phyloP scores from a whole-genome alignment of 1,140 invertebrate genomes.

The Macrocentrus cingulum region DNA sequence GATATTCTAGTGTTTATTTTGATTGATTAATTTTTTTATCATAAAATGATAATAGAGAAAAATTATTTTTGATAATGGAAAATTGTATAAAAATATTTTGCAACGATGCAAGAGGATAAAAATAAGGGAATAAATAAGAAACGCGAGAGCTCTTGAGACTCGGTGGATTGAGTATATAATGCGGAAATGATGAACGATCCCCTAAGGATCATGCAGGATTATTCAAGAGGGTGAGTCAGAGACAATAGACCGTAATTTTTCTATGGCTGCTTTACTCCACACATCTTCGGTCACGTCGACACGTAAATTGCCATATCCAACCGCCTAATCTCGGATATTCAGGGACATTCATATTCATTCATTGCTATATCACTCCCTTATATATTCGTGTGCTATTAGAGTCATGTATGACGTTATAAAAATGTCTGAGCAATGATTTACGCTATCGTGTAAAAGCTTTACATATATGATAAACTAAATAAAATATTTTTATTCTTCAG shows the following conservation, averaged over 20 bases:
- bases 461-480: too few relatives aligned
- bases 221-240: conserved; percentile 3
- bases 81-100: neutral
- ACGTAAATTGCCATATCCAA: conserved; percentile 47
- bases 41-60: too few relatives aligned
- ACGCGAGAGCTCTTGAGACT: neutral
- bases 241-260: neutral
- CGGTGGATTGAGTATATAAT: conserved; percentile 11
- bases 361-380: neutral
- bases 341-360: neutral
- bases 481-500: too few relatives aligned
- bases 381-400: too few relatives aligned
- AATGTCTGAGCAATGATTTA: too few relatives aligned
- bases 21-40: too few relatives aligned
- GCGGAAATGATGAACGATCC: conserved; percentile 6
- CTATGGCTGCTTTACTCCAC: neutral
- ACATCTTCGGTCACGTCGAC: conserved; percentile 29
- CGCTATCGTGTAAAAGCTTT: too few relatives aligned
- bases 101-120: neutral
- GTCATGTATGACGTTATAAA: too few relatives aligned
- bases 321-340: conserved; percentile 32
- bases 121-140: neutral
- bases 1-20: too few relatives aligned
- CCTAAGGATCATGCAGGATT: conserved; percentile 10
- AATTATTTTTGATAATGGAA: neutral